Evolutionary conservation across 92 coral and sea anemone species (phyloP).

Genomic region (Epizoanthus illoricatus): DNA sequence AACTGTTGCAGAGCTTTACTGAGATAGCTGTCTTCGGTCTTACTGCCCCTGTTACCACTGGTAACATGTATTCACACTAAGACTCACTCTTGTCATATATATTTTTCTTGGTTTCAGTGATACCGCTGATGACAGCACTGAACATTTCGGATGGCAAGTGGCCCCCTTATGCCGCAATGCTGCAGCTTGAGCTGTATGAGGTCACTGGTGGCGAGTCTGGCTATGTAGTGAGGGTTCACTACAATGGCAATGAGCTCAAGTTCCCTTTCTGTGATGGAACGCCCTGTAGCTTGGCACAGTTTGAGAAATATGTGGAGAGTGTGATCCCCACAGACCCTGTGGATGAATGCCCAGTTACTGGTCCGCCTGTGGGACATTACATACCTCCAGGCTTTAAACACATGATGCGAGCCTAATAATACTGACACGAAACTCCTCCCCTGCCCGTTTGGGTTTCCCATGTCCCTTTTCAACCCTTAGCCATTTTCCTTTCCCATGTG

Average conservation of each 20-base stretch:
- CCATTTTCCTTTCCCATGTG: too few relatives aligned
- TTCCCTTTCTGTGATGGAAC: conserved; percentile 71
- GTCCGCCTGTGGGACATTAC: conserved; percentile 34
- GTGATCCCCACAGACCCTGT: conserved; percentile 42
- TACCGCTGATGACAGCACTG: conserved; percentile 76
- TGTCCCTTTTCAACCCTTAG: neutral
- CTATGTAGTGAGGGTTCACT: conserved; percentile 77
- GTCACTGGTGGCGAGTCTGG: conserved; percentile 30
- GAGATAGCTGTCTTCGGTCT: too few relatives aligned
- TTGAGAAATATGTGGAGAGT: conserved; percentile 35
- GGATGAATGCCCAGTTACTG: conserved; percentile 42
- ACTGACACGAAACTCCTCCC: neutral
- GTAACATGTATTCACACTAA: neutral
- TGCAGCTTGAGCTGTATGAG: conserved; percentile 76
- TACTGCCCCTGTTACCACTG: too few relatives aligned
- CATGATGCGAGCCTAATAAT: conserved; percentile 19
- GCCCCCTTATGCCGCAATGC: conserved; percentile 89
- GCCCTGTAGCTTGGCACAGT: conserved; percentile 40
- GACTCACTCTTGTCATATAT: too few relatives aligned
- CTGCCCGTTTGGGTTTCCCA: neutral
- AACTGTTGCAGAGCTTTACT: too few relatives aligned
- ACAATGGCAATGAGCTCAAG: conserved; percentile 66
- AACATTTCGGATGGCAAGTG: conserved; percentile 78
- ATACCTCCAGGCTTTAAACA: conserved; percentile 19
- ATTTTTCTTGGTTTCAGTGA: conserved; percentile 49